Evolutionary conservation across 2,888 invertebrate species (phyloP).

Genomic region (Augiades crinisus): DNA sequence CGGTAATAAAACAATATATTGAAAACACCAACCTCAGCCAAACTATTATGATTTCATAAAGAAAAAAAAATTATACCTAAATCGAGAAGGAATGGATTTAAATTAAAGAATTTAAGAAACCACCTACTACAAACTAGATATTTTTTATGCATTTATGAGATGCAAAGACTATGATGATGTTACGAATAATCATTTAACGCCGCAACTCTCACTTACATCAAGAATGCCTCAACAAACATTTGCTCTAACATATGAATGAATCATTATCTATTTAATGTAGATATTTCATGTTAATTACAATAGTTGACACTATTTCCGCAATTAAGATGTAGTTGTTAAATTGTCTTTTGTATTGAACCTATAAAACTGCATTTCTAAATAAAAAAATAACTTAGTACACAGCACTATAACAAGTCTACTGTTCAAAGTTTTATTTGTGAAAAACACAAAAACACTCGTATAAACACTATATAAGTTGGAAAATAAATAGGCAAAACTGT

Average conservation of each 20-base stretch:
- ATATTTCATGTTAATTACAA: not conserved
- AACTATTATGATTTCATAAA: slow-evolving; percentile 32
- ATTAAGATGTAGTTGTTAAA: not conserved
- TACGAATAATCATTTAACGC: slow-evolving; percentile 24
- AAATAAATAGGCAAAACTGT: not conserved
- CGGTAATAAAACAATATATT: slow-evolving; percentile 49
- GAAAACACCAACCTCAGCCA: slow-evolving; percentile 36
- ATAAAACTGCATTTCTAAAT: not conserved
- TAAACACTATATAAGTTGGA: not conserved
- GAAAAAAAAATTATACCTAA: slow-evolving; percentile 45
- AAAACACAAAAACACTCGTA: not conserved
- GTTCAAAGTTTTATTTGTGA: not conserved
- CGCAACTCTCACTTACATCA: slow-evolving; percentile 35
- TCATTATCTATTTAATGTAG: not conserved
- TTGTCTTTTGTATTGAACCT: slow-evolving; percentile 9
- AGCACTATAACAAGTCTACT: not conserved
- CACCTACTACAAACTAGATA: slow-evolving; percentile 38
- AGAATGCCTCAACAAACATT: not conserved
- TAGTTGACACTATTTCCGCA: not conserved
- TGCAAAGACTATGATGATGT: slow-evolving; percentile 34
- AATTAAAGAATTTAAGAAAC: slow-evolving; percentile 51
- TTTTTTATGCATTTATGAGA: slow-evolving; percentile 34
- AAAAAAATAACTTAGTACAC: not conserved
- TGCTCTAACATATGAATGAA: not conserved
- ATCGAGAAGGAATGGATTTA: slow-evolving; percentile 72